Evolutionary conservation across 2,113 vertebrate species (phyloP), one percentile per base, ranked within the genome.

Genomic region (Lophius piscatorius): DNA sequence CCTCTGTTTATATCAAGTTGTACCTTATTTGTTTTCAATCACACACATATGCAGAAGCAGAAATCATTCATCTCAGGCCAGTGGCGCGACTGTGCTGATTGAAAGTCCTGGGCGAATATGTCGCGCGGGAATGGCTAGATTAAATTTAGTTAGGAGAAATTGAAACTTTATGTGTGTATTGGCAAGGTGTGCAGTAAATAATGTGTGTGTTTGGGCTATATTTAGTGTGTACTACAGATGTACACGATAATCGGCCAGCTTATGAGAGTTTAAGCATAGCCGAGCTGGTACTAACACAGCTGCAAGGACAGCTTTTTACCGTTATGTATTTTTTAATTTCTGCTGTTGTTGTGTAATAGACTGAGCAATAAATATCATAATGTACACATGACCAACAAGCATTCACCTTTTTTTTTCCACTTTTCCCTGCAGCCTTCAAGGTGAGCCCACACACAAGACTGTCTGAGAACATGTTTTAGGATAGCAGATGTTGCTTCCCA

Each of bases 311-410:
- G 47, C 57, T 56, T 73, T 70, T 64, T 62, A 70, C 44, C 44
- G 46, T 74, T 63, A 62, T 55, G 33, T 35, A 4, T 56, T 40
- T 41, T 39, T 48, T 57, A 74, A 9, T 29, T 59, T 40, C 29
- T 31, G 63, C 45, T 64, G 26, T 52, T 70, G 75, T 75, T 74
- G 77, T 84, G 84, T 85, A 69, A 84, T 85, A 87, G 87, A 89
- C 77, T 81, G 88, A 91, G 89, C 90, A 92, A 91, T 89, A 92
- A 91, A 90, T 78, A 81, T 50, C 81, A 84, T 75, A 39, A 58
- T 48, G 73, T 77, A 79, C 63, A 80, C 39, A 57, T 62, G 73
- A 76, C 59, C 70, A 65, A 80, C 65, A 57, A 76, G 71, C 65
- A 83, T 80, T n/a, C 40, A 49, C 62, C 51, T 72, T 69, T 44